Percentiles rank a stretch among this genome's conserved stretches.
phyloP scores from a whole-genome alignment of 2,113 vertebrate species.

The Chascanopsetta lugubris region DNA sequence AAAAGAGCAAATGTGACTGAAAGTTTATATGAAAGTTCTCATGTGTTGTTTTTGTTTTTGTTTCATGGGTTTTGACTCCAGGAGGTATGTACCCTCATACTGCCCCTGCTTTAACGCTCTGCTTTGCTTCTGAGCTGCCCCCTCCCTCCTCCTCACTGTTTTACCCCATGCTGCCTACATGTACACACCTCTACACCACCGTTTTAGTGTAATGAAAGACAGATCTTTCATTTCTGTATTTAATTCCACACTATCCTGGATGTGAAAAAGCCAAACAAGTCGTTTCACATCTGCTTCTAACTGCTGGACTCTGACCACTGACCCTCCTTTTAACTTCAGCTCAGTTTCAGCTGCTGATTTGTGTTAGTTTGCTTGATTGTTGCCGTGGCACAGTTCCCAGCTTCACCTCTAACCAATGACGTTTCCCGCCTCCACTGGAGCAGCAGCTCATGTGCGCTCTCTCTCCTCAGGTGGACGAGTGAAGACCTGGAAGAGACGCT shows the following conservation, averaged over 20 bases:
- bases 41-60: slow-evolving; percentile 85
- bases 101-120: slow-evolving; percentile 46
- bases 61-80: slow-evolving; percentile 91
- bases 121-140: slow-evolving; percentile 81
- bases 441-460: slow-evolving; percentile 70
- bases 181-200: slow-evolving; percentile 16
- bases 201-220: neutral
- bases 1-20: neutral
- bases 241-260: slow-evolving; percentile 52
- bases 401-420: neutral
- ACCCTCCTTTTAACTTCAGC: slow-evolving; percentile 38
- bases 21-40: slow-evolving; percentile 2
- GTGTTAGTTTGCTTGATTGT: slow-evolving; percentile 21
- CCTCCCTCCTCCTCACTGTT: slow-evolving; percentile 9
- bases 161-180: slow-evolving; percentile 10
- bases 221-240: neutral
- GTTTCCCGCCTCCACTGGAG: neutral
- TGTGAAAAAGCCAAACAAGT: neutral
- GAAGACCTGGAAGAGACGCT: slow-evolving; percentile 97
- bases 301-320: slow-evolving; percentile 22
- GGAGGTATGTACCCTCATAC: slow-evolving; percentile 90
- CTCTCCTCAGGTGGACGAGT: slow-evolving; percentile 90
- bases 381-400: slow-evolving; percentile 1
- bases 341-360: slow-evolving; percentile 29
- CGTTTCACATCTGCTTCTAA: slow-evolving; percentile 48